Evolutionary conservation across 2,888 invertebrate genomes (phyloP).

Genomic region (Dascillus cervinus): DNA sequence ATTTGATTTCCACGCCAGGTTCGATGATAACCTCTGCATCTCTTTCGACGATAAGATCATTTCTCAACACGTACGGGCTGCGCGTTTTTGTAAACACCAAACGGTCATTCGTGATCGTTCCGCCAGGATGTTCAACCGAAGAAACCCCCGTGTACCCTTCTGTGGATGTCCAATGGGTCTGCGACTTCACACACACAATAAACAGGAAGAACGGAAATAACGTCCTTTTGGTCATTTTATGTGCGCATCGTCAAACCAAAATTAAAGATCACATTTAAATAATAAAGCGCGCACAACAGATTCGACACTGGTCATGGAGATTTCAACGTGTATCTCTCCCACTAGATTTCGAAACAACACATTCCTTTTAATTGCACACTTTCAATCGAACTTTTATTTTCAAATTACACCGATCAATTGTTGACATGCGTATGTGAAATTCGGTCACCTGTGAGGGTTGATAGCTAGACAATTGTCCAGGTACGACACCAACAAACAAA

Average conservation of each 20-base stretch:
- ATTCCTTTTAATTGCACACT: neutral
- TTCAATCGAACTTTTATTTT: too few species aligned
- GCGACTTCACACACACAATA: slow-evolving; percentile 1
- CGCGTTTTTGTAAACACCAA: slow-evolving; percentile 44
- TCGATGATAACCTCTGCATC: slow-evolving; percentile 78
- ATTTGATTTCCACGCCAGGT: slow-evolving; percentile 82
- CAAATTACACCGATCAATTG: too few species aligned
- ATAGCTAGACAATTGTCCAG: too few species aligned
- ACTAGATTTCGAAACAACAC: neutral
- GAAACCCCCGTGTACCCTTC: slow-evolving; percentile 1
- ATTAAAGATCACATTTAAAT: too few species aligned
- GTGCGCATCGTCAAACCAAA: slow-evolving; percentile 3
- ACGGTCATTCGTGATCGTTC: slow-evolving; percentile 52
- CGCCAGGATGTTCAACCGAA: slow-evolving; percentile 50
- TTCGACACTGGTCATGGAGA: too few species aligned
- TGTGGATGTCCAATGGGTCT: slow-evolving; percentile 1
- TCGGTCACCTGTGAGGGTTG: too few species aligned
- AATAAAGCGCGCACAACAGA: too few species aligned
- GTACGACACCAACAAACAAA: slow-evolving; percentile 7
- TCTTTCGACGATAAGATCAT: slow-evolving; percentile 71
- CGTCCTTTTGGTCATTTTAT: slow-evolving; percentile 11
- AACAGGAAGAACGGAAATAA: slow-evolving; percentile 5
- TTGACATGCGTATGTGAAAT: too few species aligned
- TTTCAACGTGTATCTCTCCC: neutral
- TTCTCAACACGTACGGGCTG: slow-evolving; percentile 66